Evolutionary conservation across 1,140 invertebrate species (phyloP).

Genomic region (Ectropis grisescens): DNA sequence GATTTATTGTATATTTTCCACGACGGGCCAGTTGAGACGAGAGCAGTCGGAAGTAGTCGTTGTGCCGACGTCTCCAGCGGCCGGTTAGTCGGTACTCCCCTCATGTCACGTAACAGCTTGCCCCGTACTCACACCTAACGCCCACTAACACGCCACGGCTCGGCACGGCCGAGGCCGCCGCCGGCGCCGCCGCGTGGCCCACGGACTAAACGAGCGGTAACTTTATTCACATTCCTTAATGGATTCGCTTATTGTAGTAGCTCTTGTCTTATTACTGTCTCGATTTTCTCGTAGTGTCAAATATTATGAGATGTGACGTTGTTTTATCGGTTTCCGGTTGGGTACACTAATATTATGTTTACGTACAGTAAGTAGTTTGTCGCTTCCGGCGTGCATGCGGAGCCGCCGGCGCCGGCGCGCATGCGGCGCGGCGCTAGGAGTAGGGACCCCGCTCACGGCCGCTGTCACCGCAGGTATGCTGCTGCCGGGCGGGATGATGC

Average conservation of each 20-base stretch:
- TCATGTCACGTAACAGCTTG: conserved; percentile 37
- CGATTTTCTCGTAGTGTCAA: conserved; percentile 60
- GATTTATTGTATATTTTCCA: too few species aligned
- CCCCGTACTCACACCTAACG: conserved; percentile 26
- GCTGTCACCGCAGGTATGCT: conserved; percentile 51
- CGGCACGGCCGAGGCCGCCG: too few species aligned
- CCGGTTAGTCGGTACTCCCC: too few species aligned
- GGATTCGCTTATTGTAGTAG: conserved; percentile 65
- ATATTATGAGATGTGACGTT: conserved; percentile 40
- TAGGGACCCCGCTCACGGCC: conserved; percentile 26
- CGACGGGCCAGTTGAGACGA: too few species aligned
- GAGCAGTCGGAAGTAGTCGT: too few species aligned
- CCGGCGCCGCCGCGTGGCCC: conserved; percentile 2
- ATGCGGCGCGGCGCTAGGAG: conserved; percentile 31
- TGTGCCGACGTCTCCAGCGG: too few species aligned
- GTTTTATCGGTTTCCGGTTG: conserved; percentile 58
- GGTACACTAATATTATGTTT: conserved; percentile 67
- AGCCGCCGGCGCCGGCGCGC: conserved; percentile 23
- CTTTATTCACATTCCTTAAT: conserved; percentile 59
- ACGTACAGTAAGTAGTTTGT: conserved; percentile 65
- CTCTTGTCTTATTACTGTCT: conserved; percentile 63
- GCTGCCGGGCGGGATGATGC: conserved; percentile 53
- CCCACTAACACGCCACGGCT: conserved; percentile 21
- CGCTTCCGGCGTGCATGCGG: conserved; percentile 65
- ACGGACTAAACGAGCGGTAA: conserved; percentile 51